These are phyloP conservation scores for Hoplodrina ambigua DNA, from an alignment of 2,888 invertebrate species.

Conservation along the genomic window DNA sequence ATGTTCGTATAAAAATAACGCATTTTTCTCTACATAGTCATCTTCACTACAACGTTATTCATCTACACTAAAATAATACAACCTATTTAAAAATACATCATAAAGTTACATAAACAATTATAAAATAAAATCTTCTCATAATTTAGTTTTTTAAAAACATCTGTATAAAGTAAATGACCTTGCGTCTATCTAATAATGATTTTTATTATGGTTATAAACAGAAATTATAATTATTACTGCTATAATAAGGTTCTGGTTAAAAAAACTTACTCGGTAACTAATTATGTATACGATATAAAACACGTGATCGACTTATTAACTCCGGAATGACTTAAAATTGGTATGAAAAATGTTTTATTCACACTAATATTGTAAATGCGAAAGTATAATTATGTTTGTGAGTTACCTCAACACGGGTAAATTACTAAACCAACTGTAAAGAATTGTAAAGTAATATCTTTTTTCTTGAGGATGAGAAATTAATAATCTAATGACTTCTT, in stretches of 20 bases:
- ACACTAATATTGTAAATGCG: no score
- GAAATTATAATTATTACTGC: constrained; percentile 5
- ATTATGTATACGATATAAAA: neutral
- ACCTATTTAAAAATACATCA: constrained; percentile 14
- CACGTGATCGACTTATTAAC: neutral
- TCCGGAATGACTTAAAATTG: neutral
- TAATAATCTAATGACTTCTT: no score
- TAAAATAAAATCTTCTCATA: constrained; percentile 31
- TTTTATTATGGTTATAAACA: constrained; percentile 36
- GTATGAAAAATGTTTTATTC: no score
- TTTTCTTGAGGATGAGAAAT: no score
- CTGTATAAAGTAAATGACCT: constrained; percentile 29
- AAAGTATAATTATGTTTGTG: no score
- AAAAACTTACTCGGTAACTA: constrained; percentile 3
- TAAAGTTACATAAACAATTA: constrained; percentile 17
- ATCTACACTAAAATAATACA: neutral
- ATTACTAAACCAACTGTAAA: no score
- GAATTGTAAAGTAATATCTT: no score
- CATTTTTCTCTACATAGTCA: no score
- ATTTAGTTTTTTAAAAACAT: constrained; percentile 34
- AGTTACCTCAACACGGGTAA: no score
- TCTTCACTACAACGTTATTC: neutral
- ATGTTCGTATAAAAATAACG: no score
- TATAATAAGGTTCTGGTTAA: constrained; percentile 4
- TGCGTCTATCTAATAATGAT: constrained; percentile 27